Percentiles rank a stretch among this genome's conserved stretches.
phyloP scores from a whole-genome alignment of 2,113 vertebrate species.

The Anhinga anhinga region DNA sequence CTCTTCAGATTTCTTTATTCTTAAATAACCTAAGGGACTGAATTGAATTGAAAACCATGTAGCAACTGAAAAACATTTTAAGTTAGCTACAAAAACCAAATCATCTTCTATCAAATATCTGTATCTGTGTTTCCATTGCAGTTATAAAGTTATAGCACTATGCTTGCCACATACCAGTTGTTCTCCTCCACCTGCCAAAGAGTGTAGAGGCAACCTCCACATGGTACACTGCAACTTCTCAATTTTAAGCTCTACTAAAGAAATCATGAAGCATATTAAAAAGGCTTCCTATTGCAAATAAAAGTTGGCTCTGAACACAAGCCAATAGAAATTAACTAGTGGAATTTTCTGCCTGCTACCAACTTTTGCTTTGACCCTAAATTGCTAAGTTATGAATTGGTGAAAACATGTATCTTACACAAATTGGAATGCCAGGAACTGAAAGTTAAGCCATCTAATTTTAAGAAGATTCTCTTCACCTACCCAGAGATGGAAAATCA shows the following conservation, averaged over 20 bases:
- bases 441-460: neutral
- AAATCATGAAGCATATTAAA: neutral
- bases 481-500: neutral
- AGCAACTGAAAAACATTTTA: neutral
- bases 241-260: neutral
- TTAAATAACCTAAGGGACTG: neutral
- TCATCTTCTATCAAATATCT: neutral
- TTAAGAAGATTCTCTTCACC: neutral
- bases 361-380: neutral
- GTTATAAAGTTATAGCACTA: neutral
- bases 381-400: neutral
- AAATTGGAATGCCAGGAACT: neutral
- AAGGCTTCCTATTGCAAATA: neutral
- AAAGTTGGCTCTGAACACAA: neutral
- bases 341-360: neutral
- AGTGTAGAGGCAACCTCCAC: neutral
- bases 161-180: neutral
- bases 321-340: slow-evolving; percentile 7
- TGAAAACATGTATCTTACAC: neutral
- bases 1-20: neutral
- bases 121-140: neutral
- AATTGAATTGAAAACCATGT: neutral
- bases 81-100: neutral
- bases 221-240: neutral
- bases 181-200: neutral